These are phyloP conservation scores for Peromyscus nudipes DNA, from an alignment of 2,797 vertebrate genomes.

Conservation along the genomic window DNA sequence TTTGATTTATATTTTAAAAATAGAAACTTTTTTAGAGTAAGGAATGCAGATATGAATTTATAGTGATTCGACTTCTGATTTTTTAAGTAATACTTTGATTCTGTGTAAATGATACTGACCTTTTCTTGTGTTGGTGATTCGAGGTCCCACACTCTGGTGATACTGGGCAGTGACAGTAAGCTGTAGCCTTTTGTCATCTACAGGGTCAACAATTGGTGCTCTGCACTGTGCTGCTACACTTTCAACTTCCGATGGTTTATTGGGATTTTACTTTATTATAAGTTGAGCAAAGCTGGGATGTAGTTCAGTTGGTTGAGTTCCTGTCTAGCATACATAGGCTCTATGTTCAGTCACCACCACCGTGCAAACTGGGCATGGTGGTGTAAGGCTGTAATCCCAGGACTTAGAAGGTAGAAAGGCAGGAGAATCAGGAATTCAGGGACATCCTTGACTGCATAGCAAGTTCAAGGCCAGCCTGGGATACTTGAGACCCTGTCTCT, in stretches of 20 bases:
- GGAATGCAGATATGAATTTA: not conserved
- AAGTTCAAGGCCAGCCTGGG: not conserved
- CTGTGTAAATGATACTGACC: not conserved
- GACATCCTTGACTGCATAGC: not conserved
- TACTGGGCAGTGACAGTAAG: not conserved
- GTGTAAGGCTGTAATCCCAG: not conserved
- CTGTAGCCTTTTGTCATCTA: not conserved
- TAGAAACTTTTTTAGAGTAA: not conserved
- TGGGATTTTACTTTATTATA: not conserved
- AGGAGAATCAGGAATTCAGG: not conserved
- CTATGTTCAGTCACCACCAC: not conserved
- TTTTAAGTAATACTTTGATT: not conserved
- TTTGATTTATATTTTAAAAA: slow-evolving; percentile 55
- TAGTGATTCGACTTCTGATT: not conserved
- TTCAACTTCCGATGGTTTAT: not conserved
- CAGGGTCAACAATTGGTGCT: not conserved
- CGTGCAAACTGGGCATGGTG: not conserved
- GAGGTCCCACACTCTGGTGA: not conserved
- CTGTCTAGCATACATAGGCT: not conserved
- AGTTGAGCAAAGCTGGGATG: not conserved
- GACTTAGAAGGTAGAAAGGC: not conserved
- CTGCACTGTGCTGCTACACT: not conserved
- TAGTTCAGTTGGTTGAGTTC: not conserved
- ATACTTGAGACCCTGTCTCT: not conserved
- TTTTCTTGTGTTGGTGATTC: not conserved